A percentile compares a stretch with the other conserved stretches of the same genome.
Conservation (phyloP, 92 coral and sea anemone genomes). For the Blastomussa wellsi region DNA sequence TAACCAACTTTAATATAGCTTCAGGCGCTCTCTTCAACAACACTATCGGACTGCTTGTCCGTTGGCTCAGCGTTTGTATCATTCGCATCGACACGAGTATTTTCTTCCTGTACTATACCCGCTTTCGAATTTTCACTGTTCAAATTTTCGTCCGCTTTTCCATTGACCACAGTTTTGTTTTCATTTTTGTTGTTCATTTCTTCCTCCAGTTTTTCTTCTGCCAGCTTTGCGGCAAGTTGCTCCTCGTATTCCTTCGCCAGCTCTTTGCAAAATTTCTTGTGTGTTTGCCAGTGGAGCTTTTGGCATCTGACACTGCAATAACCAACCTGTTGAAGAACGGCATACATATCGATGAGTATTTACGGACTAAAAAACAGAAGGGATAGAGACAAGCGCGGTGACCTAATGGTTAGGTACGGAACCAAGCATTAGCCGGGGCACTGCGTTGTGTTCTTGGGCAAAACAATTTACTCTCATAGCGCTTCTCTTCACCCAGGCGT, state of each 20-base stretch:
- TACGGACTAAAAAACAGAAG: not conserved
- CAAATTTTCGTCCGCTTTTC: not conserved
- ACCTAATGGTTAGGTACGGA: not conserved
- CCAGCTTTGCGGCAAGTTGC: conserved; percentile 60
- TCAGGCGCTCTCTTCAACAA: not conserved
- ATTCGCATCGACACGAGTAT: not conserved
- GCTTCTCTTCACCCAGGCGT: too few relatives aligned
- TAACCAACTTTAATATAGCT: not conserved
- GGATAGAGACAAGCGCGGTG: too few relatives aligned
- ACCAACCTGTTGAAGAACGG: conserved; percentile 62
- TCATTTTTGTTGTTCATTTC: conserved; percentile 26
- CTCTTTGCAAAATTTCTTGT: conserved; percentile 86
- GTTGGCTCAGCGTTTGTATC: conserved; percentile 11
- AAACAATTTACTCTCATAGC: too few relatives aligned
- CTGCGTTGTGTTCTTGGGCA: not conserved
- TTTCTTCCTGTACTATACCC: not conserved
- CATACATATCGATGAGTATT: not conserved
- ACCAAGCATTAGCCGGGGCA: not conserved
- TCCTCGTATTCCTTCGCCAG: conserved; percentile 67
- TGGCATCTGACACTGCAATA: conserved; percentile 90
- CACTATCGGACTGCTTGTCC: not conserved
- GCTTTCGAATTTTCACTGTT: conserved; percentile 15
- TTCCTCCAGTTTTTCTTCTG: conserved; percentile 50
- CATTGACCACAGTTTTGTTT: not conserved
- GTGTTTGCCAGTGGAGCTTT: conserved; percentile 94